These are phyloP conservation scores for Desmophyllum pertusum DNA, from an alignment of 92 coral and sea anemone genomes.

Conservation along the genomic window DNA sequence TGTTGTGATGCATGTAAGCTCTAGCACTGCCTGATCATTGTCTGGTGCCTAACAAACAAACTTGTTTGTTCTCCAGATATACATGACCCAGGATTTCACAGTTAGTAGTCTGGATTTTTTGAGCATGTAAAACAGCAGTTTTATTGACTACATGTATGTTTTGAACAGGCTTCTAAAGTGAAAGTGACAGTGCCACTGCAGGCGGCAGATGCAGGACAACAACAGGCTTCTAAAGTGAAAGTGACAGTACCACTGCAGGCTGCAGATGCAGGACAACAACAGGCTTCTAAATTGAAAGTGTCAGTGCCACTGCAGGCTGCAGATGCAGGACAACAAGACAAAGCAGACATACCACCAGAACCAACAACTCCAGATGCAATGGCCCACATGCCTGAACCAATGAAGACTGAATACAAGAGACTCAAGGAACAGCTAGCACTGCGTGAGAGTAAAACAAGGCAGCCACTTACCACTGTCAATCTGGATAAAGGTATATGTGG, in stretches of 20 bases:
- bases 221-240: too few species aligned
- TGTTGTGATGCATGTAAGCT: too few species aligned
- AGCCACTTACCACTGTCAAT: conserved; percentile 73
- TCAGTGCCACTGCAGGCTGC: conserved; percentile 1
- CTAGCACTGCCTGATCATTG: too few species aligned
- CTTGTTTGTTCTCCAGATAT: too few species aligned
- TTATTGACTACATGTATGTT: background rate
- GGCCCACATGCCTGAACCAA: conserved; percentile 82
- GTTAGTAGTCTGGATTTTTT: too few species aligned
- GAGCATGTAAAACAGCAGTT: background rate
- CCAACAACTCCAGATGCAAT: conserved; percentile 97
- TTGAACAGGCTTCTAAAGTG: too few species aligned
- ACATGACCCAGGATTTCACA: too few species aligned
- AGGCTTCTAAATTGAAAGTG: conserved; percentile 63
- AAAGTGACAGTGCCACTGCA: too few species aligned
- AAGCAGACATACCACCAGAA: conserved; percentile 26
- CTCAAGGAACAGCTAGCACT: conserved; percentile 86
- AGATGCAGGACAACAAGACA: conserved; percentile 6
- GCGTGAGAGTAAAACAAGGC: conserved; percentile 75
- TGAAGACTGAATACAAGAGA: conserved; percentile 82
- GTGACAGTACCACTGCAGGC: too few species aligned
- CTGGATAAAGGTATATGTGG: conserved; percentile 73
- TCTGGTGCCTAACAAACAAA: too few species aligned
- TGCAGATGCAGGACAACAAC: too few species aligned
- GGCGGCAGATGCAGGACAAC: too few species aligned